Evolutionary conservation across 2,113 vertebrate genomes (phyloP).

Genomic region (Ia io): DNA sequence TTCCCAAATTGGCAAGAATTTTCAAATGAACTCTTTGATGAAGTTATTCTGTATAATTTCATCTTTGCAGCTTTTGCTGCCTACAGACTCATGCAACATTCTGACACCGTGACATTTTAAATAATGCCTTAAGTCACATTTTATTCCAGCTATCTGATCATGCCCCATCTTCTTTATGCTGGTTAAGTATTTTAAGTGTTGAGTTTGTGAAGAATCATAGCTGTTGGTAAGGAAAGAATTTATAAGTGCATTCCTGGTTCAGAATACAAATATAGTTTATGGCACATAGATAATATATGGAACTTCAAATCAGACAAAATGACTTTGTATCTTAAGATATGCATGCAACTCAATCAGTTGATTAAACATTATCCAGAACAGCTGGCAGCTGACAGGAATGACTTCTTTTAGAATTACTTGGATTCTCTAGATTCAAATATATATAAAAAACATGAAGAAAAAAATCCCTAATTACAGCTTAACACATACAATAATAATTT

Average conservation of each 20-base stretch:
- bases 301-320: conserved; percentile 48
- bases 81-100: conserved; percentile 15
- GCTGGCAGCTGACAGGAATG: conserved; percentile 29
- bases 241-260: conserved; percentile 1
- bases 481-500: not conserved
- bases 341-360: conserved; percentile 39
- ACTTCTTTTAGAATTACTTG: conserved; percentile 17
- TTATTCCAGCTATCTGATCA: conserved; percentile 7
- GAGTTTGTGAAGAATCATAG: conserved; percentile 53
- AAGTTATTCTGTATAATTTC: conserved; percentile 24
- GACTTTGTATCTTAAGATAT: conserved; percentile 38
- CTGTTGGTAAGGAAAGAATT: conserved; percentile 42
- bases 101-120: conserved; percentile 45
- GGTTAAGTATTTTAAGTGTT: conserved; percentile 63
- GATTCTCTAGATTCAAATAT: conserved; percentile 26
- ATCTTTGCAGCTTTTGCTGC: conserved; percentile 25
- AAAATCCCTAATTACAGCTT: not conserved
- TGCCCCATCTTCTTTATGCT: conserved; percentile 17
- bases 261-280: conserved; percentile 48
- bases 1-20: not conserved
- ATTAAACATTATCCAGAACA: conserved; percentile 64
- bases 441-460: not conserved
- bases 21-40: conserved; percentile 37
- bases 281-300: not conserved
- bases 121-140: conserved; percentile 51